Percentiles rank a stretch among this genome's conserved stretches.
Conservation (phyloP, 1,140 invertebrate species). For the Stegodyphus mimosarum region DNA sequence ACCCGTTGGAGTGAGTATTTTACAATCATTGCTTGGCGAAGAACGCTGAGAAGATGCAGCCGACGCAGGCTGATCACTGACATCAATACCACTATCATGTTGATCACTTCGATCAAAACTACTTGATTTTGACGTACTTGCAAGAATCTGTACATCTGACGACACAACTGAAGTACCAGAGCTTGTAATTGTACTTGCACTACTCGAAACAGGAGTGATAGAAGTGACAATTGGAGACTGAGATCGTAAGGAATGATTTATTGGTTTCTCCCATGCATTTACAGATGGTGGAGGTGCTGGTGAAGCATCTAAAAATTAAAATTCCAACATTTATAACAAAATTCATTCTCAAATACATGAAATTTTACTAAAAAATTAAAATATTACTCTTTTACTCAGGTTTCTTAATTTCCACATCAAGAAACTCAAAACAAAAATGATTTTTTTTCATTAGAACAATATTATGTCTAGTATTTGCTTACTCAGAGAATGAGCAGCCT, state of each 20-base stretch:
- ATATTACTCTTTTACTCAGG: too few species aligned
- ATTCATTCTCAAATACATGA: too few species aligned
- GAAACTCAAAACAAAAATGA: too few species aligned
- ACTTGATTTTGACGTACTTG: conserved; percentile 63
- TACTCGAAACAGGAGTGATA: neutral
- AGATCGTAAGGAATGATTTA: conserved; percentile 53
- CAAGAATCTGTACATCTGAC: conserved; percentile 43
- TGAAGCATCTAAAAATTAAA: conserved; percentile 23
- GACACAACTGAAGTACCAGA: conserved; percentile 24
- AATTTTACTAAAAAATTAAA: too few species aligned
- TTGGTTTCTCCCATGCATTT: conserved; percentile 80
- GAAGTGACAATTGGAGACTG: conserved; percentile 41
- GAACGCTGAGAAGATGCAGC: conserved; percentile 70
- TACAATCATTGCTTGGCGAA: conserved; percentile 69
- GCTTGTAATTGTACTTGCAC: conserved; percentile 28
- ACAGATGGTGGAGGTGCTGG: conserved; percentile 76
- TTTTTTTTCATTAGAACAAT: too few species aligned
- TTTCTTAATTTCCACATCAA: too few species aligned
- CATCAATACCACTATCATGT: conserved; percentile 72
- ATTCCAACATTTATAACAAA: too few species aligned
- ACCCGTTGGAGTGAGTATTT: conserved; percentile 79
- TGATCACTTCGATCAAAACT: conserved; percentile 67
- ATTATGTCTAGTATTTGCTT: too few species aligned
- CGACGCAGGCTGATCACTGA: conserved; percentile 71
- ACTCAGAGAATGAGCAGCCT: too few species aligned